Evolutionary conservation across 2,888 invertebrate genomes (phyloP).

Genomic region (Eupithecia tripunctaria): DNA sequence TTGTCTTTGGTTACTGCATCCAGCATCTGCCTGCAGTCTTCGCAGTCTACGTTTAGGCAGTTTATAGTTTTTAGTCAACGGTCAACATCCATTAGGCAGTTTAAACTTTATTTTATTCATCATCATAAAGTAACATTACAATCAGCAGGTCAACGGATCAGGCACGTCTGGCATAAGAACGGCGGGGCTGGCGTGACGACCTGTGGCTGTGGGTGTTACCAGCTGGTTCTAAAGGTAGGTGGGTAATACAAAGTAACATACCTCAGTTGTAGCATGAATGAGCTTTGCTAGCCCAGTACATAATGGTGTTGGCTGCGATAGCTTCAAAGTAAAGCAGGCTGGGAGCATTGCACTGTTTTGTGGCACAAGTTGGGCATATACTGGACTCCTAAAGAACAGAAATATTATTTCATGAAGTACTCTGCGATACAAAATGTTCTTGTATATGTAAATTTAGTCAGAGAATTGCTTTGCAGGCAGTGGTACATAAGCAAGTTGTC

Average conservation of each 20-base stretch:
- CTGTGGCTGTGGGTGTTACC: background rate
- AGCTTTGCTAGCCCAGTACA: conserved; percentile 89
- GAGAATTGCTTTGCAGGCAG: too few relatives aligned
- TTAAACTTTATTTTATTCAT: too few relatives aligned
- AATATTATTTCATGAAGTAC: background rate
- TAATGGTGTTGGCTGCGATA: conserved; percentile 94
- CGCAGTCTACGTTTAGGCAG: background rate
- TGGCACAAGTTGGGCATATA: conserved; percentile 91
- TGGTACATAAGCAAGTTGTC: too few relatives aligned
- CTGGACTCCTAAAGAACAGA: conserved; percentile 78
- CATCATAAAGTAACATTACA: too few relatives aligned
- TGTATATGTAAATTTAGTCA: too few relatives aligned
- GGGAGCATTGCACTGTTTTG: conserved; percentile 95
- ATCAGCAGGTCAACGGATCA: too few relatives aligned
- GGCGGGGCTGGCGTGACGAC: background rate
- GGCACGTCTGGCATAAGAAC: background rate
- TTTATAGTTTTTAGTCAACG: too few relatives aligned
- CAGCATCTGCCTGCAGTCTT: background rate
- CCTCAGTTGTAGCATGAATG: conserved; percentile 78
- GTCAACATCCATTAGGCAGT: too few relatives aligned
- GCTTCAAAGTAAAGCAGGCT: conserved; percentile 91
- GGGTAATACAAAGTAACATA: conserved; percentile 39
- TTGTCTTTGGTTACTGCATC: background rate
- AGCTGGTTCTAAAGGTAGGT: background rate
- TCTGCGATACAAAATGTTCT: too few relatives aligned